A percentile compares a stretch with the other conserved stretches of the same genome.
These are phyloP conservation scores for Rotaria macrura DNA, from an alignment of 2,888 invertebrate genomes.

Conservation along the genomic window DNA sequence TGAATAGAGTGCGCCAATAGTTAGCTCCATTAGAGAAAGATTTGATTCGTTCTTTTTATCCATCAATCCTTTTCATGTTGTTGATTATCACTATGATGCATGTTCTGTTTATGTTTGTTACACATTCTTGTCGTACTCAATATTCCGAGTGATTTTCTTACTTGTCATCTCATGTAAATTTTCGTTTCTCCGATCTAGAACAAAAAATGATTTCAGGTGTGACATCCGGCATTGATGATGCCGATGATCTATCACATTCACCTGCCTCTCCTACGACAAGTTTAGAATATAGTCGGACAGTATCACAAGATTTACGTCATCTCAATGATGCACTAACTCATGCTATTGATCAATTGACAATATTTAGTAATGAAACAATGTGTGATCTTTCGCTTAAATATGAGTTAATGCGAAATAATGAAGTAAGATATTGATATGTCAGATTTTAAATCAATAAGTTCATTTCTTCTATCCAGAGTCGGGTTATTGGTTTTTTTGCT, in stretches of 20 bases:
- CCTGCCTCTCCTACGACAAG: background rate
- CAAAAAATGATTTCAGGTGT: background rate
- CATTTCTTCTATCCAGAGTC: background rate
- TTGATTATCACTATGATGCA: background rate
- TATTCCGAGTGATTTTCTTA: too few species aligned
- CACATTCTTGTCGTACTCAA: background rate
- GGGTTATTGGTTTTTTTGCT: background rate
- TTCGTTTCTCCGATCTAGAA: background rate
- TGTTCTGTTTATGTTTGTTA: background rate
- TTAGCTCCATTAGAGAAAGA: background rate
- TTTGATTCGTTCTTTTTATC: background rate
- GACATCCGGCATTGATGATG: background rate
- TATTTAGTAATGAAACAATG: constrained; percentile 17
- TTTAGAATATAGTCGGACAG: background rate
- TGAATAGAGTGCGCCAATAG: too few species aligned
- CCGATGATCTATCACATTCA: background rate
- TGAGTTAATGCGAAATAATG: constrained; percentile 1
- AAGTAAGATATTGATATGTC: background rate
- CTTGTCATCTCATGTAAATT: too few species aligned
- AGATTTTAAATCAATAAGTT: too few species aligned
- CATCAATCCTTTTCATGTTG: background rate
- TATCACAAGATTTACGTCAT: background rate
- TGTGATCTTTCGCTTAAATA: constrained; percentile 5
- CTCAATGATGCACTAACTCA: background rate
- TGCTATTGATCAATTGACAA: constrained; percentile 16